phyloP scores from a whole-genome alignment of 2,888 invertebrate genomes.

The Chrysodeixis includens region DNA sequence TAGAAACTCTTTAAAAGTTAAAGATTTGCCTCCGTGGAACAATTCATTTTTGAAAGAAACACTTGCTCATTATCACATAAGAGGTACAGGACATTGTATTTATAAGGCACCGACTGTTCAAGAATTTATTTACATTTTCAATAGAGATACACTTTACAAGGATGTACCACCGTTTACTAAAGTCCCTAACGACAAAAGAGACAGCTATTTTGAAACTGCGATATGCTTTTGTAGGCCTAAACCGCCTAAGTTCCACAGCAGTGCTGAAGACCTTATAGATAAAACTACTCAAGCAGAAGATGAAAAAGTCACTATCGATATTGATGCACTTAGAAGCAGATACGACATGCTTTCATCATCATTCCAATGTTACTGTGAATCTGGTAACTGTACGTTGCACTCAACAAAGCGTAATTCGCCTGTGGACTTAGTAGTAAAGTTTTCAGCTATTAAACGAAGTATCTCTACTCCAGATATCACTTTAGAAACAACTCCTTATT shows the following conservation, averaged over 20 bases:
- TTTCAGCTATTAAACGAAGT: conserved; percentile 84
- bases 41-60: conserved; percentile 81
- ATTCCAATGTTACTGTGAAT: conserved; percentile 85
- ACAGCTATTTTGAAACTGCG: conserved; percentile 84
- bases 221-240: conserved; percentile 85
- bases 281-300: conserved; percentile 67
- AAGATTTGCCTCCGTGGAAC: conserved; percentile 76
- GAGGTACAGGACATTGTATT: conserved; percentile 86
- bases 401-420: conserved; percentile 73
- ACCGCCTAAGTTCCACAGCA: conserved; percentile 80
- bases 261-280: conserved; percentile 83
- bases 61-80: conserved; percentile 82
- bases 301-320: conserved; percentile 75
- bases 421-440: conserved; percentile 77
- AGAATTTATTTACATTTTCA: conserved; percentile 85
- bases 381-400: conserved; percentile 78
- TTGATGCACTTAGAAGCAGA: conserved; percentile 69
- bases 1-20: conserved; percentile 75
- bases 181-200: conserved; percentile 73
- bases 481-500: conserved; percentile 74
- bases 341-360: conserved; percentile 76
- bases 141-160: conserved; percentile 80
- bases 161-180: conserved; percentile 77
- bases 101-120: conserved; percentile 82
- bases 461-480: conserved; percentile 86